Conservation (phyloP, 1,140 invertebrate species). For the Apis cerana region DNA sequence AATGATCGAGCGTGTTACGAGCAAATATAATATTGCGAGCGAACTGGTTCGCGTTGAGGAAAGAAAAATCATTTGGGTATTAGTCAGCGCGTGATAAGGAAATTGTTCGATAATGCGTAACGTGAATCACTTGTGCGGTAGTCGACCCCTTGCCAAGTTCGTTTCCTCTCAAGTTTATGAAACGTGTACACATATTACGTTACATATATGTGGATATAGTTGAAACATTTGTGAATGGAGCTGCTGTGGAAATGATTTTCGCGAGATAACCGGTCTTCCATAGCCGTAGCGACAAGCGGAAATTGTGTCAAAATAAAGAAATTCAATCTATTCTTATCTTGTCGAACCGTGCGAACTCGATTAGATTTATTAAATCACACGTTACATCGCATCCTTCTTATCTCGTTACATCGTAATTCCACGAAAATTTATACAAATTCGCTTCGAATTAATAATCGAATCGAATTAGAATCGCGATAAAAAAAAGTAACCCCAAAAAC, state of each 20-base stretch:
- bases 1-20: constrained; percentile 37
- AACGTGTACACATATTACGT: background rate
- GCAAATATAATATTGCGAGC: background rate
- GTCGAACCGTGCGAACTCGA: background rate
- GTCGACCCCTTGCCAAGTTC: background rate
- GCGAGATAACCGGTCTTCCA: background rate
- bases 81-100: constrained; percentile 72
- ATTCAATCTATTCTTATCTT: too few species aligned
- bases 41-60: constrained; percentile 50
- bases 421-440: too few species aligned
- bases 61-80: constrained; percentile 65
- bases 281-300: background rate
- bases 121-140: constrained; percentile 65
- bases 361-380: background rate
- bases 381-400: too few species aligned
- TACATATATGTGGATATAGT: background rate
- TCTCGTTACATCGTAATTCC: too few species aligned
- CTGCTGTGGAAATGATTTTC: constrained; percentile 9
- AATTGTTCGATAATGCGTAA: constrained; percentile 65
- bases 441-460: too few species aligned
- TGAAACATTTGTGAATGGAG: constrained; percentile 19
- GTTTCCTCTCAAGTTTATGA: background rate
- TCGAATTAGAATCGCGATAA: too few species aligned
- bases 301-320: background rate
- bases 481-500: too few species aligned